Evolutionary conservation across 2,888 invertebrate species (phyloP).

Genomic region (Gerosis bhagava): DNA sequence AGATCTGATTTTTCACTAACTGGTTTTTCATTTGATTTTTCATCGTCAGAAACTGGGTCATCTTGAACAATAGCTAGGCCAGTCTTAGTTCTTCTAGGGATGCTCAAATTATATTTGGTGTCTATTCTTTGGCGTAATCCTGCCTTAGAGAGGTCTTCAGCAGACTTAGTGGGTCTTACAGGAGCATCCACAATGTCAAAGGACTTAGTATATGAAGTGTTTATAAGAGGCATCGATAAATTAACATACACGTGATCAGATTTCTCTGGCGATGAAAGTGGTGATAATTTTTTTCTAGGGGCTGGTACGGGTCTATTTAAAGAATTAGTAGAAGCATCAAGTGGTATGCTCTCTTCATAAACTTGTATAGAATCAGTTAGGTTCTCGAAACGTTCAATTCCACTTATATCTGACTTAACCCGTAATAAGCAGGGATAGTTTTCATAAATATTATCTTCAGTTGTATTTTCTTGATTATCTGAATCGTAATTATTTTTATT

Average conservation of each 20-base stretch:
- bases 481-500: slow-evolving; percentile 51
- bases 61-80: slow-evolving; percentile 30
- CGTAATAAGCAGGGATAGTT: slow-evolving; percentile 66
- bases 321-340: slow-evolving; percentile 66
- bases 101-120: slow-evolving; percentile 28
- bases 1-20: slow-evolving; percentile 37
- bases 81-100: slow-evolving; percentile 38
- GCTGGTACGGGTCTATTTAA: slow-evolving; percentile 82
- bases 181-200: slow-evolving; percentile 63
- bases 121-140: slow-evolving; percentile 32
- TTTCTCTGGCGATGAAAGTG: slow-evolving; percentile 60
- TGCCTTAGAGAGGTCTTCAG: slow-evolving; percentile 55
- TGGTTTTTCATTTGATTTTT: slow-evolving; percentile 34
- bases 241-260: slow-evolving; percentile 82
- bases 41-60: slow-evolving; percentile 33
- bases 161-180: slow-evolving; percentile 60
- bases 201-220: slow-evolving; percentile 51
- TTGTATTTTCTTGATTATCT: slow-evolving; percentile 39
- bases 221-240: slow-evolving; percentile 76
- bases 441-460: slow-evolving; percentile 65
- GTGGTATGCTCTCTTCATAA: slow-evolving; percentile 74
- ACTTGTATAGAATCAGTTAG: slow-evolving; percentile 86
- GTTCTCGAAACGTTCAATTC: slow-evolving; percentile 82
- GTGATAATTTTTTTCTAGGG: slow-evolving; percentile 76
- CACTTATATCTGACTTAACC: slow-evolving; percentile 64